These are phyloP conservation scores for Bryconaethiops microstoma DNA, from an alignment of 2,797 vertebrate genomes.

Conservation along the genomic window DNA sequence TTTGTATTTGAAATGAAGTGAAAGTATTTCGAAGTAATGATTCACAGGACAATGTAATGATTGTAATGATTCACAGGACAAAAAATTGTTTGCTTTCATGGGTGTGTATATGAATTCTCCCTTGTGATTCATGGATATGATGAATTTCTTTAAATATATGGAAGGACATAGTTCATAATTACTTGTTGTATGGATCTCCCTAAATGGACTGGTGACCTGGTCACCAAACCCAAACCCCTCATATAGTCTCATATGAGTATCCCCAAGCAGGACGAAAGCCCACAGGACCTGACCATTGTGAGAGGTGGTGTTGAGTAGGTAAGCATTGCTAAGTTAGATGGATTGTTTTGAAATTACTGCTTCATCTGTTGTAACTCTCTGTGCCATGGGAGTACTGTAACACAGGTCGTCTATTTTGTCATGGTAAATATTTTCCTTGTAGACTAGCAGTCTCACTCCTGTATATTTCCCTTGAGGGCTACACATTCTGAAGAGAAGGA, in stretches of 20 bases:
- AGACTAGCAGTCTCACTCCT: conserved; percentile 27
- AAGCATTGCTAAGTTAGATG: conserved; percentile 13
- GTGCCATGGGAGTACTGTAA: conserved; percentile 21
- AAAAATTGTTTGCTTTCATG: too few relatives aligned
- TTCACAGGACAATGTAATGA: too few relatives aligned
- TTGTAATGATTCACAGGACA: too few relatives aligned
- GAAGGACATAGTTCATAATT: conserved; percentile 24
- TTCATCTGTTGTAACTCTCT: neutral
- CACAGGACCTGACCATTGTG: neutral
- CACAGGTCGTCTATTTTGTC: neutral
- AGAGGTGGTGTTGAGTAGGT: neutral
- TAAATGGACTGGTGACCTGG: neutral
- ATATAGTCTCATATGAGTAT: neutral
- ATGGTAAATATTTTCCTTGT: conserved; percentile 34
- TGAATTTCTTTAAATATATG: neutral
- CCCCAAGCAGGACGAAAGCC: neutral
- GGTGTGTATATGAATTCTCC: too few relatives aligned
- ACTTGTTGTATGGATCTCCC: neutral
- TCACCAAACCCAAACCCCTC: neutral
- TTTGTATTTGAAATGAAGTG: too few relatives aligned
- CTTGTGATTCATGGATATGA: neutral
- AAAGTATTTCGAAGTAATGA: too few relatives aligned
- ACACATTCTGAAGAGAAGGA: conserved; percentile 21
- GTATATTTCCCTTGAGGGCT: conserved; percentile 21
- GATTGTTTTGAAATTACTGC: conserved; percentile 30